Conservation (phyloP, 2,797 vertebrate genomes). For the Aeoliscus strigatus region DNA sequence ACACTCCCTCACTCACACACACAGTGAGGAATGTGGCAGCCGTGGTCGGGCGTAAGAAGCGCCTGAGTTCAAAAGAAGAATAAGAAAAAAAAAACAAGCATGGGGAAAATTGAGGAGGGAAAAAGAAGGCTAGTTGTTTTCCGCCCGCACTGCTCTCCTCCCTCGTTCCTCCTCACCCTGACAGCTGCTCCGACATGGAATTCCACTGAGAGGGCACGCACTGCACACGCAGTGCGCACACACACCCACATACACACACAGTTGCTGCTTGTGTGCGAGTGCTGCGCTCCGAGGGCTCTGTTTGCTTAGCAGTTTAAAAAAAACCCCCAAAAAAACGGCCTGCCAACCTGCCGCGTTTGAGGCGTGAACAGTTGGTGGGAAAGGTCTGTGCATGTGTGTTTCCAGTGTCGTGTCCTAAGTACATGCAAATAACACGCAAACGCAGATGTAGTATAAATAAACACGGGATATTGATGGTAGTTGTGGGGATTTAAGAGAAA, state of each 20-base stretch:
- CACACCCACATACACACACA: constrained; percentile 17
- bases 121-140: constrained; percentile 57
- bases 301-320: constrained; percentile 66
- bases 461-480: too few relatives aligned
- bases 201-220: constrained; percentile 70
- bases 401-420: constrained; percentile 5
- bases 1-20: constrained; percentile 14
- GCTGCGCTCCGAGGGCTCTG: constrained; percentile 46
- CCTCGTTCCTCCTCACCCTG: constrained; percentile 65
- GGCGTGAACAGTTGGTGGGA: constrained; percentile 40
- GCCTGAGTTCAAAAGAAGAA: constrained; percentile 50
- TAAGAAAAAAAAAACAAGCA: constrained; percentile 25
- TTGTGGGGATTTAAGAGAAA: too few relatives aligned
- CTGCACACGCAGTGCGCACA: constrained; percentile 10
- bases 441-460: background rate
- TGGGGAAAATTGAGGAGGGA: constrained; percentile 35
- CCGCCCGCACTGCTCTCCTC: constrained; percentile 55
- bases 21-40: constrained; percentile 63
- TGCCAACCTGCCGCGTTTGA: constrained; percentile 52
- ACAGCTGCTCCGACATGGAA: constrained; percentile 76
- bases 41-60: constrained; percentile 45
- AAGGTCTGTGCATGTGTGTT: constrained; percentile 19
- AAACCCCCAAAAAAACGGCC: constrained; percentile 55
- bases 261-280: constrained; percentile 39
- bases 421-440: constrained; percentile 13